Evolutionary conservation across 2,113 vertebrate species (phyloP), one percentile per base, ranked within the genome.

Genomic region (Coregonus clupeaformis): DNA sequence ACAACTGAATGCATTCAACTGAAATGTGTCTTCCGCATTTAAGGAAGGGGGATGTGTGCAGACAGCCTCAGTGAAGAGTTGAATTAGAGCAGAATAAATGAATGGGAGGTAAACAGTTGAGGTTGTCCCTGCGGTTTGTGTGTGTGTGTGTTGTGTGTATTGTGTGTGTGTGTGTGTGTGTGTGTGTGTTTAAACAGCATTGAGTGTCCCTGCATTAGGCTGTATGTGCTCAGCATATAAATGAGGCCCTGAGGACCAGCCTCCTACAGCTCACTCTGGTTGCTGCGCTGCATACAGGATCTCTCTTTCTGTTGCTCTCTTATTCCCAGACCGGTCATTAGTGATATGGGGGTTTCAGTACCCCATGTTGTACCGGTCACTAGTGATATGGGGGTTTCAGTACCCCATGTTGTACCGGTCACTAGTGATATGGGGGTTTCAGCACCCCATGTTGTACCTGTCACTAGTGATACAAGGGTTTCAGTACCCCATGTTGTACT

Each of bases 161-260:
- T 6, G 18, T 24, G 13, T 24, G 7, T 24, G 6, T 62, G 20
- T n/a, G 22, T 62, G 20, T 22, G 16, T 22, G 20, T n/a, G 14
- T n/a, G 55, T 22, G 7, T 24, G 59, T 62, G 20, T 62, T 62
- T n/a, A 62, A 68, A 32, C 9, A 42, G 36, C 36, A 62, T 62
- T 62, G 59, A 80, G 83, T 7, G n/a, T 60, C 57, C 57, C 57
- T 60, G 57, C n/a, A 67, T 76, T 73, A 76, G 74, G 65, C 32
- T 30, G 74, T 67, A 68, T 86, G 81, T 86, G 87, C 82, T 72
- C 55, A 79, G 91, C 82, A 91, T 89, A 89, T 84, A 89, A 88
- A 91, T 89, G 88, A 87, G 60, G 74, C 62, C 75, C 42, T 66
- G 29, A 47, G 9, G 2, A 42, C 36, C 36, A 12, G 36, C 36